Conservation (phyloP, 2,888 invertebrate species). For the Cantharis rustica region DNA sequence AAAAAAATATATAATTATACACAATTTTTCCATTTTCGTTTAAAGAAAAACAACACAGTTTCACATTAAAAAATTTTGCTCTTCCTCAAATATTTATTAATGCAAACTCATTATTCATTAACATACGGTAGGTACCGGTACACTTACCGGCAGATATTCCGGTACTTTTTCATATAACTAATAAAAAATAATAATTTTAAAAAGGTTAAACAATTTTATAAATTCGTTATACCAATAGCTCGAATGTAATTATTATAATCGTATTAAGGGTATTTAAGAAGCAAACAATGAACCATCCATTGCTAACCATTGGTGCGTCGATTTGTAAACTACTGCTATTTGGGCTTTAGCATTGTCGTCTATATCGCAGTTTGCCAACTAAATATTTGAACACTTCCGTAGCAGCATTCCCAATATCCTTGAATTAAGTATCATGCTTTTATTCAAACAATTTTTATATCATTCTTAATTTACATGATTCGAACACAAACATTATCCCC, state of each 20-base stretch:
- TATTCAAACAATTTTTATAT: too few relatives aligned
- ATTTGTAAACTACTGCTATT: background rate
- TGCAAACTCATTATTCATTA: too few relatives aligned
- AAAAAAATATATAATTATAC: too few relatives aligned
- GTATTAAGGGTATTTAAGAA: background rate
- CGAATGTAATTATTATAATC: background rate
- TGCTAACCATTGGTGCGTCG: background rate
- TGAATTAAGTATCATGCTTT: background rate
- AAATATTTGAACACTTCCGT: background rate
- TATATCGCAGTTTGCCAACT: background rate
- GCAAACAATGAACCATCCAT: background rate
- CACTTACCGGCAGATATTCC: background rate
- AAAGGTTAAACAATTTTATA: background rate
- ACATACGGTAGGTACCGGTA: background rate
- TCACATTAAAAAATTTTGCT: background rate
- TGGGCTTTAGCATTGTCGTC: background rate
- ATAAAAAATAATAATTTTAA: too few relatives aligned
- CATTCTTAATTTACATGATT: too few relatives aligned
- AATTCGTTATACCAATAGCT: background rate
- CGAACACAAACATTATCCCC: too few relatives aligned
- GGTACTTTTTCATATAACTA: background rate
- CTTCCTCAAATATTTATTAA: background rate
- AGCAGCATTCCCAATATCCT: background rate
- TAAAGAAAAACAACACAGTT: background rate
- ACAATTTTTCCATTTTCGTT: background rate